Evolutionary conservation across 2,888 invertebrate species (phyloP), one percentile per base, ranked within the genome.

Genomic region (Acholoe squamosa): DNA sequence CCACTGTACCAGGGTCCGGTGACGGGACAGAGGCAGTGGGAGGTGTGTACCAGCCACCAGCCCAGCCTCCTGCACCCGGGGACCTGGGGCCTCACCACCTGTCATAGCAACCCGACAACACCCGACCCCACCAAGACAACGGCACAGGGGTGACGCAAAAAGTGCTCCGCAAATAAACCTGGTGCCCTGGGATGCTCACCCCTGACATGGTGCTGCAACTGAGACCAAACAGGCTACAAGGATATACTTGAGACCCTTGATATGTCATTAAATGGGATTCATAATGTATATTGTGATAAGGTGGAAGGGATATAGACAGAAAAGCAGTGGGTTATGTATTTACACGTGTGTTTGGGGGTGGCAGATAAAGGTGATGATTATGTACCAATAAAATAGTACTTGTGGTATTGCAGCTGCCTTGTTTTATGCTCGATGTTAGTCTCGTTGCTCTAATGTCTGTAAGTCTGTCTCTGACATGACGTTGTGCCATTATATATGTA

Each of bases 101-200:
- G 76, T 76, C 76, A 76, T 76, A 76, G 76, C 76, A 61, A 61
- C 12, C 61, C 61, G 5, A 0, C 61, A 76, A 76, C 31, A 76
- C 76, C 76, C 76, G 31, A 76, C 76, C 76, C 28, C 28, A 16
- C 25, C 14, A 31, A 76, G 16, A 76, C 76, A 76, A 76, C 76
- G 25, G 16, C n/a, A 76, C 25, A 76, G 16, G 3, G 31, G 31
- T 76, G 76, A 76, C 76, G 76, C 76, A 76, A 76, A 76, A 76
- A 76, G 76, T 76, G 76, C 76, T 16, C 14, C 3, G 76, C 19
- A 76, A 76, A 76, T 76, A 76, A 76, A 25, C 76, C 0, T 28
- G 28, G 3, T 76, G 76, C 31, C 16, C 76, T 61, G 76, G 31
- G 76, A 16, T 76, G 76, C 16, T 19, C 31, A 76, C 76, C 22